These are phyloP conservation scores for Athene cunicularia DNA, from an alignment of 2,113 vertebrate species.

Conservation along the genomic window DNA sequence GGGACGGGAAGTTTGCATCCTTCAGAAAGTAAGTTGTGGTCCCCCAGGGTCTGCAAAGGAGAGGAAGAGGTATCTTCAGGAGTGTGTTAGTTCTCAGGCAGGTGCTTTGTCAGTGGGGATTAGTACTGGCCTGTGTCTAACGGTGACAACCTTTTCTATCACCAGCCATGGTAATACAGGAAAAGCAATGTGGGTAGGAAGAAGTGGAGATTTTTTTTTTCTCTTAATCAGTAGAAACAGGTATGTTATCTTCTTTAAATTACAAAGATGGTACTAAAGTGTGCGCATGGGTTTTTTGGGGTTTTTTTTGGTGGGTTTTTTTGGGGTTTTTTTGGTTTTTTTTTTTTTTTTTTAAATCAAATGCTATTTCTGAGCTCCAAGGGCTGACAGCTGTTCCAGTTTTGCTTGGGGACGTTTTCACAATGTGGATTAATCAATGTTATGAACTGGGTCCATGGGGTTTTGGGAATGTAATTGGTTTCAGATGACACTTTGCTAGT, in stretches of 20 bases:
- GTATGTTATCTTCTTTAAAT: background rate
- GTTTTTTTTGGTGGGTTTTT: no score
- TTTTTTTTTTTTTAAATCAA: background rate
- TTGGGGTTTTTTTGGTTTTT: background rate
- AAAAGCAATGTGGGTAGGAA: background rate
- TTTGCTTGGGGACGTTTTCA: slow-evolving; percentile 82
- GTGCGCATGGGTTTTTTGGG: background rate
- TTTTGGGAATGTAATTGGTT: slow-evolving; percentile 84
- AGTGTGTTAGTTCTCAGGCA: background rate
- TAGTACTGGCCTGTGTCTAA: background rate
- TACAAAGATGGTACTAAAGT: slow-evolving; percentile 3
- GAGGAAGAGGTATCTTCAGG: background rate
- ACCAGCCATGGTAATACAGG: background rate
- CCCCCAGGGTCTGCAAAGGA: background rate
- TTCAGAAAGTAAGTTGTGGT: background rate
- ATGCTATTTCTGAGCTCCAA: slow-evolving; percentile 67
- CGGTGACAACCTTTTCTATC: background rate
- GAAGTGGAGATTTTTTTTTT: background rate
- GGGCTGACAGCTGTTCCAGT: slow-evolving; percentile 78
- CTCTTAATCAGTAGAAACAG: background rate
- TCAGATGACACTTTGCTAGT: slow-evolving; percentile 84
- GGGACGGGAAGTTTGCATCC: background rate
- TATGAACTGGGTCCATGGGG: slow-evolving; percentile 82
- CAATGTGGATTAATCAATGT: slow-evolving; percentile 87
- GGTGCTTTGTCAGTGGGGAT: background rate